Evolutionary conservation across 2,797 vertebrate species (phyloP), one percentile per base, ranked within the genome.

Genomic region (Hypotaenidia philippensis): DNA sequence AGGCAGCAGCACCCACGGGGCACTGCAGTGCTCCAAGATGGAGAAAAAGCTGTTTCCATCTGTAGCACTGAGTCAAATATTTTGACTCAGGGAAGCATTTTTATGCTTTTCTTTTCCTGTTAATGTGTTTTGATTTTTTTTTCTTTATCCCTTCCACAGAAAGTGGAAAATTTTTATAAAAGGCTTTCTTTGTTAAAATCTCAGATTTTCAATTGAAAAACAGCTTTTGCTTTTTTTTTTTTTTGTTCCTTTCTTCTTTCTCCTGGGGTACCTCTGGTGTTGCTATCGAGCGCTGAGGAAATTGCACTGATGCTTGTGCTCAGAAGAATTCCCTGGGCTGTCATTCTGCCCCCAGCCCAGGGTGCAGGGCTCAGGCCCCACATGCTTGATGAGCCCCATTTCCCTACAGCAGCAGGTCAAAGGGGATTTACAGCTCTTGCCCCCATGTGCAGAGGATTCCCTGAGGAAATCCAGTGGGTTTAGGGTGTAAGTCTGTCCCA

Each of bases 61-160:
- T 74, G 45, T 50, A 29, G 44, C 27, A 74, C 56, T 18, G 55
- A 81, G 41, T 44, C 87, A 66, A 91, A 59, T 55, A 19, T 84
- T 92, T 80, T 81, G 78, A 47, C 49, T 83, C 44, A 20, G 74
- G 29, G 36, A 84, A 81, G 55, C 52, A 16, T 22, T 94, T 81
- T 52, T 56, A 23, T 11, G 22, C 34, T 31, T 60, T 86, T 66
- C 59, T 83, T 94, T 47, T 47, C 38, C 65, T 82, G 53, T 66
- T 87, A 78, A 83, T 89, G 87, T 23, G 38, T 41, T 95, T 70
- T 19, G 50, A 82, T 21, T 69, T 78, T 79, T 69, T 80, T 83
- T 44, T 29, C 44, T 74, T 75, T 50, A 81, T 49, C 12, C 18
- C 34, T 45, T 50, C 56, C 2, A 5, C 3, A 70, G 60, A 70